Percentiles rank a stretch among this genome's conserved stretches.
Evolutionary conservation across 2,888 invertebrate genomes (phyloP).

Genomic region (Choreutis nemorana): DNA sequence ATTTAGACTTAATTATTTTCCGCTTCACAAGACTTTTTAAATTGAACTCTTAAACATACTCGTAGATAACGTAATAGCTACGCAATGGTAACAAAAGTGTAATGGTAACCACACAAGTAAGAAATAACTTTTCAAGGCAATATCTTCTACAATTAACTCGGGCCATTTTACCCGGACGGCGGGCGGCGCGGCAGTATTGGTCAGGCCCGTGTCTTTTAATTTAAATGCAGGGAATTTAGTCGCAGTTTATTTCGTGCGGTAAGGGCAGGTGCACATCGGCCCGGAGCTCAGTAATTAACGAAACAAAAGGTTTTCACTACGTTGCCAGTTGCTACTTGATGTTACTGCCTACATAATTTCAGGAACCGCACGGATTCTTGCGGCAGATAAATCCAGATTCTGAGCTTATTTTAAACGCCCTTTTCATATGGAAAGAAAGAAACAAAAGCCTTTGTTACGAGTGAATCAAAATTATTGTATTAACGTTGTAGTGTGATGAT

Average conservation of each 20-base stretch:
- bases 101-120: too few relatives aligned
- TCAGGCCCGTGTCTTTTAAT: constrained; percentile 38
- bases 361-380: constrained; percentile 28
- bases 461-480: too few relatives aligned
- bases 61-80: too few relatives aligned
- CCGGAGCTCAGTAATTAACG: constrained; percentile 46
- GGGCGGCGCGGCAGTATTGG: constrained; percentile 32
- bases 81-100: too few relatives aligned
- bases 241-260: constrained; percentile 42
- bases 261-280: constrained; percentile 43
- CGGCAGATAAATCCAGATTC: constrained; percentile 8
- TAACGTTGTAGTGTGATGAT: too few relatives aligned
- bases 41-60: too few relatives aligned
- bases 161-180: too few relatives aligned
- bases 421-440: constrained; percentile 10
- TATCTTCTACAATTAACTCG: too few relatives aligned
- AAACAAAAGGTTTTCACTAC: constrained; percentile 49
- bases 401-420: constrained; percentile 5
- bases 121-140: too few relatives aligned
- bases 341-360: constrained; percentile 38
- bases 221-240: constrained; percentile 44
- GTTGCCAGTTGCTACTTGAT: constrained; percentile 43
- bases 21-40: too few relatives aligned
- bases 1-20: too few relatives aligned
- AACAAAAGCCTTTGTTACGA: too few relatives aligned